A percentile compares a stretch with the other conserved stretches of the same genome.
phyloP scores from a whole-genome alignment of 1,140 invertebrate species.

The Dendroctonus ponderosae region DNA sequence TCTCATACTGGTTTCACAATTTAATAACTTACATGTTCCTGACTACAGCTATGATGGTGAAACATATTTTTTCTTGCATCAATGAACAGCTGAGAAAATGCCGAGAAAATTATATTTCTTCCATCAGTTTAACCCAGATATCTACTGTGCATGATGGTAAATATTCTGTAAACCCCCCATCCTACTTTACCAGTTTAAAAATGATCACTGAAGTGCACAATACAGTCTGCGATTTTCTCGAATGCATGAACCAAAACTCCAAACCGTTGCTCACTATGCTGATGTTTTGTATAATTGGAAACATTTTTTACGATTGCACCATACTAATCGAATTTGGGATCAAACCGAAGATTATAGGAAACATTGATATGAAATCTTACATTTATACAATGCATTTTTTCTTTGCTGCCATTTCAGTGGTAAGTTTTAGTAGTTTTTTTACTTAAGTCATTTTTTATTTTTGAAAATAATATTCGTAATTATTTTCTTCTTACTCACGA shows the following conservation, averaged over 20 bases:
- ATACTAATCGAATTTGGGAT: slow-evolving; percentile 5
- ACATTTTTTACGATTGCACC: slow-evolving; percentile 3
- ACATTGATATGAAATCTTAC: not conserved
- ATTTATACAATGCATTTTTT: slow-evolving; percentile 7
- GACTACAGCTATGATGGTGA: too few species aligned
- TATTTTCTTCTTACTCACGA: not conserved
- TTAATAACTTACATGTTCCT: slow-evolving; percentile 1
- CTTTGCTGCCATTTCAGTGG: not conserved
- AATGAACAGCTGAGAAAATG: too few species aligned
- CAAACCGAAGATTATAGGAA: not conserved
- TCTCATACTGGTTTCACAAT: slow-evolving; percentile 5
- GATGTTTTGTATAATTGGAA: slow-evolving; percentile 3
- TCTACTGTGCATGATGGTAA: too few species aligned
- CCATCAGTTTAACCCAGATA: too few species aligned
- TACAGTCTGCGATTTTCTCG: slow-evolving; percentile 1
- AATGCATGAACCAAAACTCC: not conserved
- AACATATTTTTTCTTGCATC: too few species aligned
- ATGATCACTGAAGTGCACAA: not conserved
- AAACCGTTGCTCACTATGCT: not conserved
- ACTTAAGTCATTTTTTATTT: not conserved
- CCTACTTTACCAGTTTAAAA: not conserved
- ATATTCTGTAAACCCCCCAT: too few species aligned
- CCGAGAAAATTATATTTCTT: too few species aligned
- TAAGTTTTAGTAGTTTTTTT: not conserved
- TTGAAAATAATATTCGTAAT: not conserved